These are phyloP conservation scores for Drosophila infuscata DNA, from an alignment of 2,888 invertebrate species.

Conservation along the genomic window DNA sequence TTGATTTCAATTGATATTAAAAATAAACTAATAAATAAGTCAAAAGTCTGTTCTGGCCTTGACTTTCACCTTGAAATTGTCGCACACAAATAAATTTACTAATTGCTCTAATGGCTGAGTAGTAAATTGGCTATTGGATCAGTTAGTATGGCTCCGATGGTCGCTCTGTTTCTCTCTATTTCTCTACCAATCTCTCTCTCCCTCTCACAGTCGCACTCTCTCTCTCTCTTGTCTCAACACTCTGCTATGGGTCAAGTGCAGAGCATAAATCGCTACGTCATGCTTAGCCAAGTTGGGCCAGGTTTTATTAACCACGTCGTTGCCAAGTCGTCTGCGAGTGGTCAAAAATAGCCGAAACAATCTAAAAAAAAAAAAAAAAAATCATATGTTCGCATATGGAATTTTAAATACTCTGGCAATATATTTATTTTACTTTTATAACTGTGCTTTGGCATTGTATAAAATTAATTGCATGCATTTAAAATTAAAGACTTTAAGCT, in stretches of 20 bases:
- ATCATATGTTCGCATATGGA: neutral
- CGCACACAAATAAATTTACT: conserved; percentile 39
- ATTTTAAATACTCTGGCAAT: conserved; percentile 33
- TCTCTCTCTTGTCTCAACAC: neutral
- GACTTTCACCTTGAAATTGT: conserved; percentile 72
- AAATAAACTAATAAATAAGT: conserved; percentile 26
- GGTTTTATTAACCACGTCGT: conserved; percentile 61
- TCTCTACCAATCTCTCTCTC: neutral
- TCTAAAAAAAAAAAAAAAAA: neutral
- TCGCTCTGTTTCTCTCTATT: conserved; percentile 1
- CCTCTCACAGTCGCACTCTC: neutral
- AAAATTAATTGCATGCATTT: neutral
- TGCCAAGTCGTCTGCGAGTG: conserved; percentile 67
- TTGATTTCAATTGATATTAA: conserved; percentile 14
- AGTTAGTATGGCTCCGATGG: conserved; percentile 16
- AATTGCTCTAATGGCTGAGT: conserved; percentile 54
- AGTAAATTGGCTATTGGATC: conserved; percentile 39
- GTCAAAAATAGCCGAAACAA: conserved; percentile 36
- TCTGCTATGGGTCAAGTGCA: conserved; percentile 44
- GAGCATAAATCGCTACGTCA: conserved; percentile 63
- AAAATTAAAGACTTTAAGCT: neutral
- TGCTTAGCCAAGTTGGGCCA: conserved; percentile 33
- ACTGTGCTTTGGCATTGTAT: neutral
- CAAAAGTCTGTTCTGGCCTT: conserved; percentile 55
- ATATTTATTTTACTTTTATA: neutral